phyloP scores from a whole-genome alignment of 2,888 invertebrate species.

The Mythimna impura region DNA sequence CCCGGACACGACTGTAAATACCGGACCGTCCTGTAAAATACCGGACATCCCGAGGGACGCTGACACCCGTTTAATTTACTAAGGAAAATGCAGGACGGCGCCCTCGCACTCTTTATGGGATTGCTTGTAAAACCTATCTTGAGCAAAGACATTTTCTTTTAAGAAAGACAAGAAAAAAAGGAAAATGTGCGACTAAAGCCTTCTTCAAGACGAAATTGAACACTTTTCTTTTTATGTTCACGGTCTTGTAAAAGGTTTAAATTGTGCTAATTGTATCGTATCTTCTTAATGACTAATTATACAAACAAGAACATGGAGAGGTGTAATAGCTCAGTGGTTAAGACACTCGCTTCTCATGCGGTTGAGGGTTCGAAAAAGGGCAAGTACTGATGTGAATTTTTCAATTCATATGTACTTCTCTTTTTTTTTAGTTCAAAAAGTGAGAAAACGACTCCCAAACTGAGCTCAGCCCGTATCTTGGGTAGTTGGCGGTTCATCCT shows the following conservation, averaged over 20 bases:
- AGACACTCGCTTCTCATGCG: too few relatives aligned
- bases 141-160: conserved; percentile 41
- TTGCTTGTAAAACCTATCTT: conserved; percentile 43
- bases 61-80: conserved; percentile 61
- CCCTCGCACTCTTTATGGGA: conserved; percentile 48
- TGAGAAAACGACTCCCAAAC: too few relatives aligned
- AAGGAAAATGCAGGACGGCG: conserved; percentile 45
- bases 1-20: conserved; percentile 21
- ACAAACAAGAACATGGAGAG: not conserved
- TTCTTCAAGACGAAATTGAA: conserved; percentile 13
- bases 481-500: too few relatives aligned
- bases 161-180: conserved; percentile 20
- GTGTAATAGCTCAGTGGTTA: too few relatives aligned
- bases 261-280: conserved; percentile 7
- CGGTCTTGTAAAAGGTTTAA: conserved; percentile 7
- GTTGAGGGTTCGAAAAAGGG: too few relatives aligned
- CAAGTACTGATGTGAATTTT: too few relatives aligned
- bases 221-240: not conserved
- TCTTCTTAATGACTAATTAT: not conserved
- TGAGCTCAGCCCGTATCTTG: too few relatives aligned
- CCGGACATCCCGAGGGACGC: conserved; percentile 41
- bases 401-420: too few relatives aligned
- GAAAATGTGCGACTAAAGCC: conserved; percentile 5
- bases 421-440: too few relatives aligned
- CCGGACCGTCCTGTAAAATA: conserved; percentile 27